Percentiles rank a stretch among this genome's conserved stretches.
These are phyloP conservation scores for Peromyscus aztecus DNA, from an alignment of 2,797 vertebrate species.

Conservation along the genomic window DNA sequence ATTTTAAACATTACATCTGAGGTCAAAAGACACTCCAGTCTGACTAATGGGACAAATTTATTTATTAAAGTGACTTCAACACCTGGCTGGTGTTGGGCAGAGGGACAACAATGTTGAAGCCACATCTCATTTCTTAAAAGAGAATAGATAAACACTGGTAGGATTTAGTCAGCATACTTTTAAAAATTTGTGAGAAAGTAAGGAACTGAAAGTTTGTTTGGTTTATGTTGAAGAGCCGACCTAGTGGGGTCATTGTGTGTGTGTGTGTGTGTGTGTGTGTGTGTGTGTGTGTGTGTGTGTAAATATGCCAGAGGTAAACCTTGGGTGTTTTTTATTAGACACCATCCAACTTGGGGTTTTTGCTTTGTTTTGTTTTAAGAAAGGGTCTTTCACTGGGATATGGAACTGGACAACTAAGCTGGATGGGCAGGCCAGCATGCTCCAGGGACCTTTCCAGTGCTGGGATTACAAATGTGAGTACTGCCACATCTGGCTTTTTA, in stretches of 20 bases:
- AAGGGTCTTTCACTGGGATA: neutral
- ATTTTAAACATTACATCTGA: neutral
- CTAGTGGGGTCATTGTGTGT: neutral
- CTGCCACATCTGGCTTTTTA: neutral
- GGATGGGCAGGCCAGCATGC: neutral
- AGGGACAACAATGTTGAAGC: neutral
- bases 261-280: neutral
- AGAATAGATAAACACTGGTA: neutral
- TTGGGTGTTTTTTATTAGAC: neutral
- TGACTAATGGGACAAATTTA: constrained; percentile 3
- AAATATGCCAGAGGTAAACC: neutral
- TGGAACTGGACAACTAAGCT: neutral
- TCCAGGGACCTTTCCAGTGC: neutral
- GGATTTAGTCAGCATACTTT: neutral
- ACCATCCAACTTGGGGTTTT: neutral
- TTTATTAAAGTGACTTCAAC: neutral
- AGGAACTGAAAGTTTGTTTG: constrained; percentile 5
- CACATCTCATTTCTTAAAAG: neutral
- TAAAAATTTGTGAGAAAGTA: neutral
- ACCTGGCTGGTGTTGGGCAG: neutral
- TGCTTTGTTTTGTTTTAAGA: neutral
- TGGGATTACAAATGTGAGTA: neutral
- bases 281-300: neutral
- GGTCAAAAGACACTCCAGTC: neutral
- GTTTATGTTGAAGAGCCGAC: constrained; percentile 23